Percentiles rank a stretch among this genome's conserved stretches.
phyloP scores from a whole-genome alignment of 1,140 invertebrate genomes.

The Sitobion miscanthi region DNA sequence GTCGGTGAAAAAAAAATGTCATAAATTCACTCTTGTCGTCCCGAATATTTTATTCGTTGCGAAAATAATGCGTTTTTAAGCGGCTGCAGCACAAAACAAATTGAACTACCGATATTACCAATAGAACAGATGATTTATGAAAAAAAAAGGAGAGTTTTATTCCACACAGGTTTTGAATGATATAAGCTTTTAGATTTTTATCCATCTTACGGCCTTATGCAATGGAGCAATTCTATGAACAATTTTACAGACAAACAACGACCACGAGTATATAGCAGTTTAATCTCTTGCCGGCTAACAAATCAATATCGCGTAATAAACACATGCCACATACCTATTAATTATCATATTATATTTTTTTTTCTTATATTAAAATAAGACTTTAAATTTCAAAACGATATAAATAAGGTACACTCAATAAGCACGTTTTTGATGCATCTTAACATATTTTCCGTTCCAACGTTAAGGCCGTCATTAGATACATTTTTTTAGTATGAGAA shows the following conservation, averaged over 20 bases:
- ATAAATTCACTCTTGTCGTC: not conserved
- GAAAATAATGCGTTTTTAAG: not conserved
- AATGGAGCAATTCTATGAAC: no score
- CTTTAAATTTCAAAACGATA: no score
- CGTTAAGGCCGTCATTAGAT: no score
- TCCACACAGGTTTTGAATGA: not conserved
- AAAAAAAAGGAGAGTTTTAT: not conserved
- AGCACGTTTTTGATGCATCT: no score
- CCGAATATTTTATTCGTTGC: not conserved
- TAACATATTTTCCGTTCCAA: no score
- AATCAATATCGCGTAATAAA: not conserved
- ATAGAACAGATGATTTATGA: not conserved
- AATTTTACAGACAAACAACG: not conserved
- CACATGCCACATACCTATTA: not conserved
- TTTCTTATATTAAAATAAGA: no score
- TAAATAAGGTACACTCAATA: no score
- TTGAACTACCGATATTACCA: not conserved
- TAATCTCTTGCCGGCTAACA: not conserved
- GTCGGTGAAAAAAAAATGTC: not conserved
- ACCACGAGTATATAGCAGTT: not conserved
- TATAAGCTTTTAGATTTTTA: not conserved
- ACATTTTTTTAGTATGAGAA: no score
- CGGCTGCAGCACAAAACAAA: not conserved
- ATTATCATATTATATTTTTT: no score
- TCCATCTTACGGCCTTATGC: not conserved